A percentile compares a stretch with the other conserved stretches of the same genome.
These are phyloP conservation scores for Pipistrellus kuhlii DNA, from an alignment of 2,797 vertebrate genomes.

Conservation along the genomic window DNA sequence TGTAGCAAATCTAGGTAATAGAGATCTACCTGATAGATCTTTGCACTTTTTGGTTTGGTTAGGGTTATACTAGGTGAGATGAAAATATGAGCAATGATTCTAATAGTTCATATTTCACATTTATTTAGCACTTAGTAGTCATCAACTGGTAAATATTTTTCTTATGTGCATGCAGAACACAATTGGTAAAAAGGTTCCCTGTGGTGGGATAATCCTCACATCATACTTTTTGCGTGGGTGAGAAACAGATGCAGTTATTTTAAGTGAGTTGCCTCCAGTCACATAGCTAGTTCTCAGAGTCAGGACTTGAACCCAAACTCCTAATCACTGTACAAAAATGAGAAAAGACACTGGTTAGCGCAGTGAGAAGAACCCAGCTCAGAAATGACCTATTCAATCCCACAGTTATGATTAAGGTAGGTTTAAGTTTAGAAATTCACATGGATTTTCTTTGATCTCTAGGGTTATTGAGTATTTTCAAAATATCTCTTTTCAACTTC, in stretches of 20 bases:
- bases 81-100: constrained; percentile 48
- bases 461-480: constrained; percentile 61
- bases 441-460: constrained; percentile 33
- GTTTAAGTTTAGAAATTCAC: constrained; percentile 47
- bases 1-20: background rate
- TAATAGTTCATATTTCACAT: background rate
- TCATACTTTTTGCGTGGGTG: background rate
- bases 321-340: background rate
- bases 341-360: background rate
- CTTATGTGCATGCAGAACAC: background rate
- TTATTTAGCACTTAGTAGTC: background rate
- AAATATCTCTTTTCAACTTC: constrained; percentile 62
- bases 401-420: constrained; percentile 30
- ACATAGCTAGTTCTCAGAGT: background rate
- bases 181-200: background rate
- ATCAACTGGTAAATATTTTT: background rate
- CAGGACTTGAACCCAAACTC: background rate
- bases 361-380: background rate
- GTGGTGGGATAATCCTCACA: background rate
- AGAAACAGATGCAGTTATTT: constrained; percentile 4
- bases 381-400: background rate
- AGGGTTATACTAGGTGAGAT: background rate
- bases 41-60: background rate
- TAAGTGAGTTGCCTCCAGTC: background rate
- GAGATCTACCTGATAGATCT: background rate